Evolutionary conservation across 2,113 vertebrate genomes (phyloP).

Genomic region (Monopterus albus): DNA sequence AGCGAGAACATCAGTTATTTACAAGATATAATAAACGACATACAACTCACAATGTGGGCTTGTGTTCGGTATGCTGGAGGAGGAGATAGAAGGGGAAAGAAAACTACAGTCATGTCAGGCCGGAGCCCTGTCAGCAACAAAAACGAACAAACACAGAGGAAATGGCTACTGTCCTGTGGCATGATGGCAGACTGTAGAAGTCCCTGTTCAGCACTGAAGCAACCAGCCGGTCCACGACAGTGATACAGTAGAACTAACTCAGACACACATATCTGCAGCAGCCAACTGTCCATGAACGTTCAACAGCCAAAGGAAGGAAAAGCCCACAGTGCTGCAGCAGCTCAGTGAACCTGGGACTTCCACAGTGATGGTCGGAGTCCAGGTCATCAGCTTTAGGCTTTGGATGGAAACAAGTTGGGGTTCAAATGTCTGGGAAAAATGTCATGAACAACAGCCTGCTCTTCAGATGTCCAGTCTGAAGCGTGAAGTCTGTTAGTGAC

Average conservation of each 20-base stretch:
- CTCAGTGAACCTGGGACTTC: background rate
- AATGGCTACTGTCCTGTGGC: too few species aligned
- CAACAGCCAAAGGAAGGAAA: background rate
- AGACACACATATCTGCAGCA: slow-evolving; percentile 1
- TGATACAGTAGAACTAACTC: accelerated
- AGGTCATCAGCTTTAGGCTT: too few species aligned
- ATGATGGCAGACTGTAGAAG: slow-evolving; percentile 5
- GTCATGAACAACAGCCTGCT: too few species aligned
- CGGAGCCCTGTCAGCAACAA: background rate
- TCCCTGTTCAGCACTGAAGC: background rate
- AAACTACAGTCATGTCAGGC: slow-evolving; percentile 16
- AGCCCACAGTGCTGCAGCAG: background rate
- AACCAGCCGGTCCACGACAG: too few species aligned
- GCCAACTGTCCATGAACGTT: background rate
- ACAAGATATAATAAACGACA: slow-evolving; percentile 72
- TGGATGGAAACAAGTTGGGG: too few species aligned
- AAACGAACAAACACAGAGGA: background rate
- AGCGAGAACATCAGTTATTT: slow-evolving; percentile 73
- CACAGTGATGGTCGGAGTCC: too few species aligned
- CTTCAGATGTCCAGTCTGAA: too few species aligned
- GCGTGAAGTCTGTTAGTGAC: too few species aligned
- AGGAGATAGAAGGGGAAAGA: background rate
- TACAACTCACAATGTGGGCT: slow-evolving; percentile 61
- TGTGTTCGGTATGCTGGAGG: slow-evolving; percentile 42
- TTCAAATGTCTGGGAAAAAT: too few species aligned